phyloP scores from a whole-genome alignment of 2,797 vertebrate genomes.

The Eutrigla gurnardus region DNA sequence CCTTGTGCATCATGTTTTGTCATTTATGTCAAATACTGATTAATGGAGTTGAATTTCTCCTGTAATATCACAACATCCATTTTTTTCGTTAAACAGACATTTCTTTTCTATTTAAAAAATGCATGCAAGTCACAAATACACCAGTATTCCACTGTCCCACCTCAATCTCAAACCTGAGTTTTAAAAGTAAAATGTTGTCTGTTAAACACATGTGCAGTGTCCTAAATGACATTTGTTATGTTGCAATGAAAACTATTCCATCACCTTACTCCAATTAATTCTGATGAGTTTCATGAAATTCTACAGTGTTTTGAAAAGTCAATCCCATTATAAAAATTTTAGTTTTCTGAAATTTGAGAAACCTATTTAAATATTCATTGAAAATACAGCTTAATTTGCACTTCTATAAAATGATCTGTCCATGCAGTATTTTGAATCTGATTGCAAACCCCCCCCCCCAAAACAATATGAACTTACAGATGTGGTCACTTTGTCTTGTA shows the following conservation, averaged over 20 bases:
- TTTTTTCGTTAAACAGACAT: neutral
- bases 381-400: neutral
- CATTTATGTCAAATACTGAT: neutral
- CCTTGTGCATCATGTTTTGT: neutral
- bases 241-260: neutral
- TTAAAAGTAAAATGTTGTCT: neutral
- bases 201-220: neutral
- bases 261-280: neutral
- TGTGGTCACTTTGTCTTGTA: neutral
- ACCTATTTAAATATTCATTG: no score
- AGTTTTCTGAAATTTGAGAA: neutral
- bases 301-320: neutral
- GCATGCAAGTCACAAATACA: neutral
- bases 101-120: neutral
- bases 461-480: conserved; percentile 16
- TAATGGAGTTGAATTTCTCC: neutral
- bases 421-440: no score
- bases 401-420: neutral
- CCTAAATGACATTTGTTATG: neutral
- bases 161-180: neutral
- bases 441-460: no score
- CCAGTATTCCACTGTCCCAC: neutral
- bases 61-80: neutral
- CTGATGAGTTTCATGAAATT: no score
- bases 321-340: no score